Percentiles rank a stretch among this genome's conserved stretches.
Conservation (phyloP, 1,140 invertebrate species). For the Phthorimaea operculella region DNA sequence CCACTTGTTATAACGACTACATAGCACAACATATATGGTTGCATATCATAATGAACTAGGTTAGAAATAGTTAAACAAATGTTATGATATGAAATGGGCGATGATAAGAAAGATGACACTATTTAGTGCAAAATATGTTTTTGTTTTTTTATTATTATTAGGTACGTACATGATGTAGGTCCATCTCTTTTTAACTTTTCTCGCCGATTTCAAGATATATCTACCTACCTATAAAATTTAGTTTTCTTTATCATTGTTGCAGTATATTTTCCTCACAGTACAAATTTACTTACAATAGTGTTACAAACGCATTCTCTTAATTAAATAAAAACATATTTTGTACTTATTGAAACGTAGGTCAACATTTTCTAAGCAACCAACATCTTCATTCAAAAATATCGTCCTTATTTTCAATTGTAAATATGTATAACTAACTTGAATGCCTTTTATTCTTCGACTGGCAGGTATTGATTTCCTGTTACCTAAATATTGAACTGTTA, state of each 20-base stretch:
- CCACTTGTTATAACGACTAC: conserved; percentile 57
- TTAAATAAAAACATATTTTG: not conserved
- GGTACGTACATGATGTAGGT: no score
- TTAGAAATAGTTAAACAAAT: conserved; percentile 30
- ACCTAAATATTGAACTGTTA: no score
- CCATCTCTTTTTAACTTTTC: no score
- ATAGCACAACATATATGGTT: conserved; percentile 56
- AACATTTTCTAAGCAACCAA: not conserved
- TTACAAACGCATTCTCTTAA: no score
- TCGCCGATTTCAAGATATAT: no score
- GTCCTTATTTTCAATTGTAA: conserved; percentile 23
- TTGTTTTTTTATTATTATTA: no score
- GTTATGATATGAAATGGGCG: conserved; percentile 33
- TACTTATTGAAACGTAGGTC: not conserved
- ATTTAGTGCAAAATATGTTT: not conserved
- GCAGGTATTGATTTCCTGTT: not conserved
- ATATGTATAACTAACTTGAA: conserved; percentile 31
- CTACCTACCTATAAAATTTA: no score
- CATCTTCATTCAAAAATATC: not conserved
- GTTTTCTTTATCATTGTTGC: no score
- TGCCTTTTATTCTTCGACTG: conserved; percentile 29
- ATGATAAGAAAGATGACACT: not conserved
- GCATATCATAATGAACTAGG: conserved; percentile 58
- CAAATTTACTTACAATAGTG: no score
- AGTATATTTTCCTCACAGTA: no score